Conservation (phyloP, 2,888 invertebrate species). For the Congeria kusceri region DNA sequence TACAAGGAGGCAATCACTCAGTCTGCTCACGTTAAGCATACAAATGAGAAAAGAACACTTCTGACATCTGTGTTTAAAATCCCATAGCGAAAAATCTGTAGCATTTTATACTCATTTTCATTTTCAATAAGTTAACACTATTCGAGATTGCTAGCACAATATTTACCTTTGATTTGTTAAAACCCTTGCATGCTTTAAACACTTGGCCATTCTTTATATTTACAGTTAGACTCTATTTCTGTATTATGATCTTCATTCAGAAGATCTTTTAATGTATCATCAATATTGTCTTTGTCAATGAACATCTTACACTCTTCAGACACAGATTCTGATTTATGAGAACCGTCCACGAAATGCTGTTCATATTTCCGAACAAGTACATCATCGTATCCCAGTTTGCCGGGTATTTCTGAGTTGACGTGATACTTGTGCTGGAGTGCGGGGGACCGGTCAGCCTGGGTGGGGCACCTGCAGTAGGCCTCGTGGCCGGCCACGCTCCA, state of each 20-base stretch:
- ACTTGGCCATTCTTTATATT: constrained; percentile 35
- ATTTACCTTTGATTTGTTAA: no score
- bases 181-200: constrained; percentile 1
- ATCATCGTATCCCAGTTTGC: constrained; percentile 52
- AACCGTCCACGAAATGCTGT: constrained; percentile 45
- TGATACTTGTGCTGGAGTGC: constrained; percentile 58
- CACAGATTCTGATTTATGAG: constrained; percentile 43
- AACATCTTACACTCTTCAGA: constrained; percentile 37
- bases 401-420: constrained; percentile 49
- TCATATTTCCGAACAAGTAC: constrained; percentile 52
- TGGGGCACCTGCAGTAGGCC: constrained; percentile 61
- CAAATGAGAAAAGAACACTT: no score
- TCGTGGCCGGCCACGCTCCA: constrained; percentile 63
- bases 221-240: constrained; percentile 45
- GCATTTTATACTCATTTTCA: no score
- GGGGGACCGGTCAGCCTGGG: constrained; percentile 55
- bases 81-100: no score
- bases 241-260: constrained; percentile 11
- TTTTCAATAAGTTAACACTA: no score
- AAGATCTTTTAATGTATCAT: background rate
- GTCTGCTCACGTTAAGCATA: no score
- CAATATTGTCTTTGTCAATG: background rate
- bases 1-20: no score
- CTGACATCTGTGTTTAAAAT: no score
- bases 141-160: no score